A percentile compares a stretch with the other conserved stretches of the same genome.
phyloP scores from a whole-genome alignment of 2,797 vertebrate species.

The Mus minutoides region DNA sequence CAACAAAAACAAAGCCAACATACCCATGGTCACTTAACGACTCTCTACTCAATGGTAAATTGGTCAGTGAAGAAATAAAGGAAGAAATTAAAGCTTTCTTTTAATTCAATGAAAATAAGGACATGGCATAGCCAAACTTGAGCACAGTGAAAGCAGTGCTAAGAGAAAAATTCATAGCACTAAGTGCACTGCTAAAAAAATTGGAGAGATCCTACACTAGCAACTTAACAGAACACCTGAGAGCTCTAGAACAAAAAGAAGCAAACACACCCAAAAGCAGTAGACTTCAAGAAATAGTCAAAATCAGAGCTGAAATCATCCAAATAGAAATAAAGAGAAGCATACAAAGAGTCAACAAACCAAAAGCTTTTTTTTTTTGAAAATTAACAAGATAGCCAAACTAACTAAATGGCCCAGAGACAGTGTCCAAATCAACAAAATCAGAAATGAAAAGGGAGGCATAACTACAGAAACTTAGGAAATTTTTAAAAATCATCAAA shows the following conservation, averaged over 20 bases:
- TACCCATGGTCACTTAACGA: background rate
- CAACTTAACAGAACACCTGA: background rate
- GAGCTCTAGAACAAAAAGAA: background rate
- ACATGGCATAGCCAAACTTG: too few relatives aligned
- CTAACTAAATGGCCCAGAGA: background rate
- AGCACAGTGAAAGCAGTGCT: background rate
- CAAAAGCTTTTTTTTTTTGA: background rate
- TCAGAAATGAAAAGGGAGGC: background rate
- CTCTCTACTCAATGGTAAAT: background rate
- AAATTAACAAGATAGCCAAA: background rate
- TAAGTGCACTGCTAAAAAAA: background rate
- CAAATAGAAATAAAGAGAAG: background rate
- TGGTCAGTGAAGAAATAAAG: background rate
- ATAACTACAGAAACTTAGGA: too few relatives aligned
- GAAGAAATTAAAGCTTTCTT: background rate
- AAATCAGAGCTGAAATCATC: background rate
- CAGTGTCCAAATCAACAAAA: background rate
- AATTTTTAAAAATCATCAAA: too few relatives aligned
- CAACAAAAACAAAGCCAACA: background rate
- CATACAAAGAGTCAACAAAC: background rate
- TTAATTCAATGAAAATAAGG: background rate
- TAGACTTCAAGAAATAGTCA: background rate
- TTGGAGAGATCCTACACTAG: background rate
- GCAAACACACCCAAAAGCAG: background rate
- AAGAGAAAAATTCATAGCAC: background rate